Base-by-base conservation (phyloP, 2,888 invertebrate species). In the Apodemia zela region DNA sequence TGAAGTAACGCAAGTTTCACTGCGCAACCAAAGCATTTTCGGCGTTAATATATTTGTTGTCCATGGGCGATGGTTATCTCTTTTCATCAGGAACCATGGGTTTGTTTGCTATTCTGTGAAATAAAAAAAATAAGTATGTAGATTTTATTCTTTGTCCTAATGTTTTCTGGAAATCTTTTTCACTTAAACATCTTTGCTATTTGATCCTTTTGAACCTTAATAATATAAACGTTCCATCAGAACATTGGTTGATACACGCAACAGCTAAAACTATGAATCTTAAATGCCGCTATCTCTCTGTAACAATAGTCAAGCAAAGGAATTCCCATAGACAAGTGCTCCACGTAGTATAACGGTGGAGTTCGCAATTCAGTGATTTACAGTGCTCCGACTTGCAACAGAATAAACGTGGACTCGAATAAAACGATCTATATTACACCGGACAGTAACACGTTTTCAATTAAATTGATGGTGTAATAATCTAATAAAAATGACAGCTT, bases 341-440 rank as follows among this genome's bases (percentile, higher is more conserved):
- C 79, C 74, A 75, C 77, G 80, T 80, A 78, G 63, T 66, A 68
- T 87, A 87, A 87, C 89, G 88, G 89, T 81, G 78, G 74, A 75
- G 80, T 79, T 80, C 78, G 85, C 85, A 81, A 85, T 87, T 85
- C 84, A 82, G 83, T 89, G 89, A 89, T 89, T 89, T 89, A 89
- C 84, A 82, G 83, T 74, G 78, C 79, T 73, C 69, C 75, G 71
- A 72, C 75, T 77, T 75, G 77, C 77, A 80, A 80, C 81, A 81
- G 82, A 81, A 79, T 80, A 81, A 84, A 82, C 83, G 83, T 83
- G 82, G 81, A 74, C 74, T 71, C 67, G 73, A 71, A 70, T 68
- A 69, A 69, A 70, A 67, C 63, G 73, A 72, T 63, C 70, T 45
- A 60, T 67, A 64, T 83, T 69, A 81, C 80, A 83, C 82, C 77